phyloP scores from a whole-genome alignment of 2,797 vertebrate genomes.

The Mormyrus proboscirostris region DNA sequence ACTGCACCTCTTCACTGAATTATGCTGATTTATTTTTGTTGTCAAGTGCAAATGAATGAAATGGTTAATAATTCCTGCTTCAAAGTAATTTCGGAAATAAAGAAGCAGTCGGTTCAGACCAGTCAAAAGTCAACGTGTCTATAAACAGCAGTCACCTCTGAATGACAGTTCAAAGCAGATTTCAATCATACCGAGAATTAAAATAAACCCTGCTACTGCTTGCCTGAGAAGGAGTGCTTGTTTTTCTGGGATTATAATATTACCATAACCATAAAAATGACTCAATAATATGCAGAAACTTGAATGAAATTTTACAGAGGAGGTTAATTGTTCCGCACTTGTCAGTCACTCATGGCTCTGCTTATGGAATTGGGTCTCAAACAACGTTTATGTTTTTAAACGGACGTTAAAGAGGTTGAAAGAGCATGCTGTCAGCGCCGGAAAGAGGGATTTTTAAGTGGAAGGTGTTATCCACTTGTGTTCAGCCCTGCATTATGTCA shows the following conservation, averaged over 20 bases:
- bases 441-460: neutral
- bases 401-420: neutral
- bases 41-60: neutral
- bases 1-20: neutral
- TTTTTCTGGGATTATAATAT: neutral
- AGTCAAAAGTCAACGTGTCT: neutral
- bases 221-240: neutral
- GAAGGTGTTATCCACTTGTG: neutral
- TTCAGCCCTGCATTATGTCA: conserved; percentile 19
- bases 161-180: conserved; percentile 8
- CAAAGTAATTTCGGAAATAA: neutral
- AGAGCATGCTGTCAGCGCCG: neutral
- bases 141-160: neutral
- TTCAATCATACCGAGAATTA: neutral
- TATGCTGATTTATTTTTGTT: neutral
- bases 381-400: neutral
- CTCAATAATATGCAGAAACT: neutral
- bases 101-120: neutral
- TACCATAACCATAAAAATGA: neutral
- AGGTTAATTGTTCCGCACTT: neutral
- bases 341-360: neutral
- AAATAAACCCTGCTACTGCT: neutral
- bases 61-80: neutral
- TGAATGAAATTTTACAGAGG: neutral
- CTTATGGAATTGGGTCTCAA: neutral